Percentiles rank a stretch among this genome's conserved stretches.
These are phyloP conservation scores for Masnerella sp. DNA, from an alignment of 2,888 invertebrate species.

Conservation along the genomic window DNA sequence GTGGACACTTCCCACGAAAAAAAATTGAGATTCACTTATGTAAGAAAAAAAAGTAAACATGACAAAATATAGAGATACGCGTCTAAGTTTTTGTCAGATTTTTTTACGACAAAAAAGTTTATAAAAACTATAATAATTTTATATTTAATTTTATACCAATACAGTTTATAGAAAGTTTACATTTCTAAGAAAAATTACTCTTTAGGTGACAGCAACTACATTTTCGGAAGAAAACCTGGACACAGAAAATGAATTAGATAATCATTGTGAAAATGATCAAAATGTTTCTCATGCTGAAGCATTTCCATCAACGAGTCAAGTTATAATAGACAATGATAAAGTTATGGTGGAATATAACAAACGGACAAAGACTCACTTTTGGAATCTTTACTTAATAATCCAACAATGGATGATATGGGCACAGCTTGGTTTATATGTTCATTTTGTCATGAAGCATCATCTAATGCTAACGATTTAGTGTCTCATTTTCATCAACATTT, in stretches of 20 bases:
- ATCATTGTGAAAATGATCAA: constrained; percentile 62
- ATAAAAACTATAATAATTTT: too few relatives aligned
- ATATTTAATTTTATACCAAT: too few relatives aligned
- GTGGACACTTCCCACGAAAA: too few relatives aligned
- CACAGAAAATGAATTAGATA: constrained; percentile 65
- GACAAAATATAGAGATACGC: too few relatives aligned
- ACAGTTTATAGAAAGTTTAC: not conserved
- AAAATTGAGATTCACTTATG: too few relatives aligned
- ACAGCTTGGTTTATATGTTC: constrained; percentile 74
- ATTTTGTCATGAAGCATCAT: constrained; percentile 74
- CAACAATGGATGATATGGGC: constrained; percentile 72
- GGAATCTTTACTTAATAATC: constrained; percentile 70
- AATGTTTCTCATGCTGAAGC: constrained; percentile 60
- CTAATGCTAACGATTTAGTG: constrained; percentile 69
- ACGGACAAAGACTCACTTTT: constrained; percentile 69
- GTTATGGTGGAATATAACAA: constrained; percentile 73
- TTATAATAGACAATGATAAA: constrained; percentile 62
- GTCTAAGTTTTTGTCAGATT: too few relatives aligned
- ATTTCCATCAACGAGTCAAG: constrained; percentile 70
- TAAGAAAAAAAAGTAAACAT: too few relatives aligned
- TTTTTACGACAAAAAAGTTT: too few relatives aligned
- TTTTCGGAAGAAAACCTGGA: constrained; percentile 63
- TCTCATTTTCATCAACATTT: constrained; percentile 74
- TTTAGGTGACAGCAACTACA: constrained; percentile 64
- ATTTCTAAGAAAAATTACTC: not conserved